Base-by-base conservation (phyloP, 2,113 vertebrate species). In the Cololabis saira region DNA sequence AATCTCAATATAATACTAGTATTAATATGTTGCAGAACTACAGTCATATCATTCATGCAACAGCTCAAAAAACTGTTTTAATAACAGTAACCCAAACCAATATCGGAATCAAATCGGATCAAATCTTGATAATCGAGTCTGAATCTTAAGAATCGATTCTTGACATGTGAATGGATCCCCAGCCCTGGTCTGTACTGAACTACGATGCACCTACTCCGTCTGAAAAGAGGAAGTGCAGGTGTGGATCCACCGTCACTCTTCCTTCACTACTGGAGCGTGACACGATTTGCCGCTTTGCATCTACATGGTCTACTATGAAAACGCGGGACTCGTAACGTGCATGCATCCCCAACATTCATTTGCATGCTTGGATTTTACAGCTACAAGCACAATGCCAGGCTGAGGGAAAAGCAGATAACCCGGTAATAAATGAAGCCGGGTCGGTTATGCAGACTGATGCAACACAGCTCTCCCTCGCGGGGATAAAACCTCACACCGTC, bases 221-320 rank as follows among this genome's bases (percentile, higher is more conserved):
- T 45, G 2, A 42, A 74, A 84, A 83, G 63, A 69, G 69, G 82
- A 87, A 80, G 40, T 51, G 27, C 81, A 81, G 80, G 67, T 80
- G 70, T 45, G 56, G 22, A 68, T 16, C 61, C 24, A 18, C 42
- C 1, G 6, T 62, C 40, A 51, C 27, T 14, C n/a, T 22, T 69
- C 69, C 56, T 18, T 42, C 60, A 64, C 13, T 53, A 58, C 27
- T 74, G 21, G 45, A 69, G 61, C 18, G 2, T 22, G 22, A 8
- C 15, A 19, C 10, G 0, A 24, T 37, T 69, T 6, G 6, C 22
- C 15, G 42, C 52, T 86, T 83, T 79, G 62, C 71, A 76, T 74
- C 44, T 30, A 24, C 43, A 67, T 37, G 0, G 41, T 59, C 51
- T 42, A 21, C 19, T 24, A 53, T 22, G 50, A 51, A 49, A 30